Conservation (phyloP, 2,888 invertebrate species). For the Caenorhabditis sp. region DNA sequence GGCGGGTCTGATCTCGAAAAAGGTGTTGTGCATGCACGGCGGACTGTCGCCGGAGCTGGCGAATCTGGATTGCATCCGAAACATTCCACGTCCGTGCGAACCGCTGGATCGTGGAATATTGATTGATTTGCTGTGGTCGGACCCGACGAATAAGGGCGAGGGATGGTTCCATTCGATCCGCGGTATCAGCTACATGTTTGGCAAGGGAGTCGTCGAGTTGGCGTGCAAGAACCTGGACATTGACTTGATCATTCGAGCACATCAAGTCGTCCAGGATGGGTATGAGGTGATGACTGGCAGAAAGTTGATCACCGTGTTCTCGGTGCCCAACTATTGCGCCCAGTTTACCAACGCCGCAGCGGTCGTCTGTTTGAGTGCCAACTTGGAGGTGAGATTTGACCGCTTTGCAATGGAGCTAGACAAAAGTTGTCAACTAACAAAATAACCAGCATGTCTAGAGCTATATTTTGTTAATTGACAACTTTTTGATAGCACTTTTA, state of each 20-base stretch:
- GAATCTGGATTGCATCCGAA: constrained; percentile 72
- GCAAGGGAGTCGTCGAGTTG: constrained; percentile 74
- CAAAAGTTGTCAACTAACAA: neutral
- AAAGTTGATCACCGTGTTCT: constrained; percentile 78
- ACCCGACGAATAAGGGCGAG: constrained; percentile 78
- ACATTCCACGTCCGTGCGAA: constrained; percentile 74
- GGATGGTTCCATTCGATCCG: constrained; percentile 73
- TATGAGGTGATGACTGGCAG: constrained; percentile 78
- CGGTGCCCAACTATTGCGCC: constrained; percentile 77
- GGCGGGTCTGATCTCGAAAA: constrained; percentile 77
- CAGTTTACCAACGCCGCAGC: constrained; percentile 80
- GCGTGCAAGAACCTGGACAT: constrained; percentile 73
- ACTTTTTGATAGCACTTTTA: constrained; percentile 7
- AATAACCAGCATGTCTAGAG: neutral
- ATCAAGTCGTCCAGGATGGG: constrained; percentile 79
- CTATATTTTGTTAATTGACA: neutral
- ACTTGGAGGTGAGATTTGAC: constrained; percentile 68
- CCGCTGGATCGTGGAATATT: constrained; percentile 76
- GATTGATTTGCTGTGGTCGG: constrained; percentile 79
- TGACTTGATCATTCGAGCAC: constrained; percentile 78
- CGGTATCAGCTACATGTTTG: constrained; percentile 78
- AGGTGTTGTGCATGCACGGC: constrained; percentile 79
- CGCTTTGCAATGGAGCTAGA: neutral
- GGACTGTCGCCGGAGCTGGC: constrained; percentile 77
- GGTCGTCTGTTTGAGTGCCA: constrained; percentile 75